Base-by-base conservation (phyloP, 2,888 invertebrate genomes). In the Salticus scenicus region DNA sequence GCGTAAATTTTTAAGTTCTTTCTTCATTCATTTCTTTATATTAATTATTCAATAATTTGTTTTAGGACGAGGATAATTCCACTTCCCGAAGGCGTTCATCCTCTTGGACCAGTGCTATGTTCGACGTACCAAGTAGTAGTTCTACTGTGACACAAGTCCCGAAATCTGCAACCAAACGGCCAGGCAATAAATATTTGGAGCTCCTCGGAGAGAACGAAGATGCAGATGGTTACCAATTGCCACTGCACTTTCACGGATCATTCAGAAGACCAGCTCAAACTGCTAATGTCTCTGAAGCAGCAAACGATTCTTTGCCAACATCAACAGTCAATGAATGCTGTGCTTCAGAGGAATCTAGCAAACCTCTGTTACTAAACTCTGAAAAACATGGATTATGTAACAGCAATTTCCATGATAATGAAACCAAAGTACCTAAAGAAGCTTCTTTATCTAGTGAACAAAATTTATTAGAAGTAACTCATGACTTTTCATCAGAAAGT, bases 221-320 rank as follows among this genome's bases (percentile, higher is more conserved):
- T 69, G 74, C 85, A 7, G 88, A 89, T 79, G 88, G 88, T 14
- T 89, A 89, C 63, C 88, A 89, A 64, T 75, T 88, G 12, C 89
- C 89, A 12, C 63, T 88, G 17, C 64, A 41, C 51, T 33, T 42
- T 27, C 70, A 31, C 14, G 66, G 66, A 17, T 14, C 63, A 17
- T 4, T 33, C n/a, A 69, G 69, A 42, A 10, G 51, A 7, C n/a
- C 42, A 12, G 30, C 20, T 14, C 31, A 30, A 33, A 24, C 24
- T 17, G 5, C 51, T 27, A 31, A 31, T 12, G 14, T 2, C 20
- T 17, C 28, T 10, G n/a, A 2, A 37, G 17, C 24, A n/a, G 12
- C n/a, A 33, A 31, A 57, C 7, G 14, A 28, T 17, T 30, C 7
- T 20, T 14, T 63, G 10, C 14, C 31, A 20, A 24, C 24, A 20